Evolutionary conservation across 2,113 vertebrate species (phyloP).

Genomic region (Capricornis sumatraensis): DNA sequence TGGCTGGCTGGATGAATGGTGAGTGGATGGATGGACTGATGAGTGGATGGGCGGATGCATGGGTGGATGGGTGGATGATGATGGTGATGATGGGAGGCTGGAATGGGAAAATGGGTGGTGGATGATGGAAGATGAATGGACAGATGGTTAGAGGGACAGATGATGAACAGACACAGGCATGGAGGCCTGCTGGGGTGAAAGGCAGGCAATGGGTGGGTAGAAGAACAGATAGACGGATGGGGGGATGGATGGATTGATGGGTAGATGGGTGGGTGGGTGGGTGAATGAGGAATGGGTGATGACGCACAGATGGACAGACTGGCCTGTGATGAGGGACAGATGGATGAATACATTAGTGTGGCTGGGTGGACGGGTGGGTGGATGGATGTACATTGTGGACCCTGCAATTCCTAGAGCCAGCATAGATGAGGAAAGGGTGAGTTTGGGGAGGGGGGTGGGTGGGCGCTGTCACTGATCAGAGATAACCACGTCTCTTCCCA

Average conservation of each 20-base stretch:
- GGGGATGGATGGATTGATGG: rapidly evolving
- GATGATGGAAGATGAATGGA: background rate
- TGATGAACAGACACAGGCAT: background rate
- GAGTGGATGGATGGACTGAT: background rate
- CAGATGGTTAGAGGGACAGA: too few species aligned
- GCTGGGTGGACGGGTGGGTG: background rate
- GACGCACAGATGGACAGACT: rapidly evolving
- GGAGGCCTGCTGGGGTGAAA: background rate
- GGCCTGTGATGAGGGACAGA: background rate
- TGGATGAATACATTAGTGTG: too few species aligned
- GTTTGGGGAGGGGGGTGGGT: too few species aligned
- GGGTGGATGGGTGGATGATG: background rate
- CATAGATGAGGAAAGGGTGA: background rate
- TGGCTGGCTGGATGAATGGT: background rate
- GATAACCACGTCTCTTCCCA: background rate
- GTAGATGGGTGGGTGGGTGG: background rate
- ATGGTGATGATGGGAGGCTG: background rate
- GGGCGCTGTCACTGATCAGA: background rate
- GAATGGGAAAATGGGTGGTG: background rate
- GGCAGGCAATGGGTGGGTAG: background rate
- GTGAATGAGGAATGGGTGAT: background rate
- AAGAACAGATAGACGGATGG: background rate
- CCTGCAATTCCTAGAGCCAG: background rate
- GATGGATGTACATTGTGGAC: background rate
- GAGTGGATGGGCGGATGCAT: background rate